A percentile compares a stretch with the other conserved stretches of the same genome.
These are phyloP conservation scores for Eustalomyia histrio DNA, from an alignment of 2,888 invertebrate genomes.

Conservation along the genomic window DNA sequence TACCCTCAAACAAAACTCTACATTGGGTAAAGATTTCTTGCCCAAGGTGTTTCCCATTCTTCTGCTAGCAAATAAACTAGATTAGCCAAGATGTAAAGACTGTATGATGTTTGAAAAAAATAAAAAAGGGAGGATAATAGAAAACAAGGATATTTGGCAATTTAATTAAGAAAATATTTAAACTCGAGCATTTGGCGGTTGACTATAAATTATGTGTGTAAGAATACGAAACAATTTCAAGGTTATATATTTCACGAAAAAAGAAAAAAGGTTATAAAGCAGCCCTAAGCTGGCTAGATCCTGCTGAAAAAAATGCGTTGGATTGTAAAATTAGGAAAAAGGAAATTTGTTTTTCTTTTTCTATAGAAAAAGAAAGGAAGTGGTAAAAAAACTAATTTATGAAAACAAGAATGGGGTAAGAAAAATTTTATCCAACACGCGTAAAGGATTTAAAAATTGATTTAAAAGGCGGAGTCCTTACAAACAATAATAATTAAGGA, in stretches of 20 bases:
- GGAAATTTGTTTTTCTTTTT: constrained; percentile 33
- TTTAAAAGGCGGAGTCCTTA: not conserved
- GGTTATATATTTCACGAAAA: constrained; percentile 42
- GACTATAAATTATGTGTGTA: not conserved
- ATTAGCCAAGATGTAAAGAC: constrained; percentile 34
- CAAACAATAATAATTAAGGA: not conserved
- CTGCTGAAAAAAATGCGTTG: constrained; percentile 23
- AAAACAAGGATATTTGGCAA: constrained; percentile 16
- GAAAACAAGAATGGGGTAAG: not conserved
- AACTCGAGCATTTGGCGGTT: constrained; percentile 57
- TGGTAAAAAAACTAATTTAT: constrained; percentile 15
- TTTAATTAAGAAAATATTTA: constrained; percentile 57
- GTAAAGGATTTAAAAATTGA: not conserved
- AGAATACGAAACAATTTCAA: constrained; percentile 50
- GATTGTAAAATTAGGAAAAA: constrained; percentile 20
- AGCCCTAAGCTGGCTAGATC: not conserved
- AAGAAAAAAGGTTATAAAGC: not conserved
- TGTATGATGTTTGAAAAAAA: not conserved
- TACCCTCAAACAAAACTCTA: constrained; percentile 30
- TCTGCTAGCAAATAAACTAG: not conserved
- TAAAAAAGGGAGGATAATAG: constrained; percentile 10
- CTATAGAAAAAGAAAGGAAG: constrained; percentile 25
- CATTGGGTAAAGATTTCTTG: constrained; percentile 5
- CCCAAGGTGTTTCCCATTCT: constrained; percentile 29
- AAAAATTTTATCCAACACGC: constrained; percentile 11